A percentile compares a stretch with the other conserved stretches of the same genome.
Conservation (phyloP, 2,113 vertebrate species). For the Salvelinus alpinus region DNA sequence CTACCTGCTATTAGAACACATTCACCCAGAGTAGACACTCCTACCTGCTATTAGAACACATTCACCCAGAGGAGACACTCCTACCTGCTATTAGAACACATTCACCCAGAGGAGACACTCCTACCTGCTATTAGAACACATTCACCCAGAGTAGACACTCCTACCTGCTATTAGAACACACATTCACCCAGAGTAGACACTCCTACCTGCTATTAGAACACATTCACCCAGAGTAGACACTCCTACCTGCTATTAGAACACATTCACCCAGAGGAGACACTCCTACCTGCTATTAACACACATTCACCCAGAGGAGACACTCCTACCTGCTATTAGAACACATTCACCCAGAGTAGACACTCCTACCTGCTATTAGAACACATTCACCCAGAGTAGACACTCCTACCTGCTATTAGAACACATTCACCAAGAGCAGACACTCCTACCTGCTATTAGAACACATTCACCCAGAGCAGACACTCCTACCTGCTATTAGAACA, state of each 20-base stretch:
- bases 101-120: not conserved
- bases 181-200: too few relatives aligned
- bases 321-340: not conserved
- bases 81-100: not conserved
- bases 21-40: too few relatives aligned
- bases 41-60: too few relatives aligned
- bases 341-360: not conserved
- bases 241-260: not conserved
- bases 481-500: not conserved
- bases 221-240: not conserved
- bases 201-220: not conserved
- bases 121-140: too few relatives aligned
- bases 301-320: not conserved
- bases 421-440: too few relatives aligned
- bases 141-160: too few relatives aligned
- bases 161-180: too few relatives aligned
- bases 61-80: too few relatives aligned
- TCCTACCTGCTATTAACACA: not conserved
- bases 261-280: not conserved
- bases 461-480: not conserved
- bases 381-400: too few relatives aligned
- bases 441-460: not conserved
- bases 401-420: too few relatives aligned
- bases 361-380: too few relatives aligned
- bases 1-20: too few relatives aligned